Evolutionary conservation across 2,888 invertebrate species (phyloP).

Genomic region (Therioaphis trifolii): DNA sequence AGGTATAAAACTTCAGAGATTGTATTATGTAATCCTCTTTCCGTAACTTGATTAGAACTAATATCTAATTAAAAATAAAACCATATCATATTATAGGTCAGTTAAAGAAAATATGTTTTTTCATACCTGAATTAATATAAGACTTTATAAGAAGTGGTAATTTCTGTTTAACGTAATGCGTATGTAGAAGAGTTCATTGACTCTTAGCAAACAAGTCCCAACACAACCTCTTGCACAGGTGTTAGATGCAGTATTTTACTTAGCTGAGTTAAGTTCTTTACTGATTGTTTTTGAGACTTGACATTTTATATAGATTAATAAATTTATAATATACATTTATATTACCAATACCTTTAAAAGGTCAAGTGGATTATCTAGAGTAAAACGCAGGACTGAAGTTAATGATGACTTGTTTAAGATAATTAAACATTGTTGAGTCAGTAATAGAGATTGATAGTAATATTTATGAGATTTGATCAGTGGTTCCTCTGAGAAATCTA

Average conservation of each 20-base stretch:
- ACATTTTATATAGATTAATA: neutral
- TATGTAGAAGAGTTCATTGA: conserved; percentile 79
- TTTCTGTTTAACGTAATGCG: conserved; percentile 82
- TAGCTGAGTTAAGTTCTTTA: conserved; percentile 83
- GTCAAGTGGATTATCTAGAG: conserved; percentile 74
- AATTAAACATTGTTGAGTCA: conserved; percentile 81
- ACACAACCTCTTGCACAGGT: conserved; percentile 89
- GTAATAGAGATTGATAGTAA: conserved; percentile 77
- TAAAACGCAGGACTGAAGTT: conserved; percentile 87
- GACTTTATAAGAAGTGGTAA: conserved; percentile 87
- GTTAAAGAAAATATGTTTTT: neutral
- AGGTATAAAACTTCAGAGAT: conserved; percentile 83
- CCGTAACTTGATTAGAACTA: conserved; percentile 75
- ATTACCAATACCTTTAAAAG: conserved; percentile 14
- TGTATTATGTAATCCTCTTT: conserved; percentile 89
- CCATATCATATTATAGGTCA: neutral
- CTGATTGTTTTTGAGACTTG: neutral
- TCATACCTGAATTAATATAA: conserved; percentile 82
- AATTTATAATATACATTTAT: neutral
- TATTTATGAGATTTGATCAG: conserved; percentile 68
- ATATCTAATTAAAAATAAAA: conserved; percentile 70
- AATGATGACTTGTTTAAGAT: conserved; percentile 88
- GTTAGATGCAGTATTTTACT: conserved; percentile 87
- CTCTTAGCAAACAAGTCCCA: conserved; percentile 85
- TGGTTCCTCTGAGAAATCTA: conserved; percentile 76